These are phyloP conservation scores for Chymomyza fuscimana DNA, from an alignment of 2,888 invertebrate genomes.

Conservation along the genomic window DNA sequence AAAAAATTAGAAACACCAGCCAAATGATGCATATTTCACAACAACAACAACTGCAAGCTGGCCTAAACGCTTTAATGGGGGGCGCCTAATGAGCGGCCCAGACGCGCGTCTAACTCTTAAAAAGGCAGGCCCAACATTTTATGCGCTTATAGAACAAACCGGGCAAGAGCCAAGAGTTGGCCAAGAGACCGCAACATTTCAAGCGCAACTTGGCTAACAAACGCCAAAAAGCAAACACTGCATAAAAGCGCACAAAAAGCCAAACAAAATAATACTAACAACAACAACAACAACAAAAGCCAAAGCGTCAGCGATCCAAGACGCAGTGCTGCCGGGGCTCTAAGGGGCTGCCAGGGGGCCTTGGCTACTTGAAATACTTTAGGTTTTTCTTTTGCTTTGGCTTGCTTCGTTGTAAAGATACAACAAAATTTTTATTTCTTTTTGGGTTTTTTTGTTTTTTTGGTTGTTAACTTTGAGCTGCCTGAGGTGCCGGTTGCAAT, in stretches of 20 bases:
- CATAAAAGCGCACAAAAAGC: slow-evolving; percentile 31
- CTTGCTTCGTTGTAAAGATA: slow-evolving; percentile 19
- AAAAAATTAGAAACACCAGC: slow-evolving; percentile 21
- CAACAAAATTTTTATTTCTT: not conserved
- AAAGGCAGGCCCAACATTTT: not conserved
- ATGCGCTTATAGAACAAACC: slow-evolving; percentile 10
- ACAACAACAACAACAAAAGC: slow-evolving; percentile 38
- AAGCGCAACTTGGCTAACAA: slow-evolving; percentile 11
- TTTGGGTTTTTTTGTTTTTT: not conserved
- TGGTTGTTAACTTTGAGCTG: not conserved
- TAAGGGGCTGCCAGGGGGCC: not conserved
- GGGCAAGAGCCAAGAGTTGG: not conserved
- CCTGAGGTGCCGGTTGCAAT: slow-evolving; percentile 41
- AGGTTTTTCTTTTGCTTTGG: slow-evolving; percentile 37
- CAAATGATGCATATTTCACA: slow-evolving; percentile 41
- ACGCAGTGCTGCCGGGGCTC: not conserved
- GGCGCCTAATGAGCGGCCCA: slow-evolving; percentile 42
- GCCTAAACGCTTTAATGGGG: slow-evolving; percentile 59
- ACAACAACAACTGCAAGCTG: slow-evolving; percentile 32
- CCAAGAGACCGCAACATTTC: slow-evolving; percentile 8
- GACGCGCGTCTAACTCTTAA: not conserved
- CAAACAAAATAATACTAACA: slow-evolving; percentile 28
- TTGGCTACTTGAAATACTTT: slow-evolving; percentile 57
- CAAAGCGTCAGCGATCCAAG: slow-evolving; percentile 3
- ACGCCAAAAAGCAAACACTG: slow-evolving; percentile 25